These are phyloP conservation scores for Sceloporus tristichus DNA, from an alignment of 2,113 vertebrate genomes.

Conservation along the genomic window DNA sequence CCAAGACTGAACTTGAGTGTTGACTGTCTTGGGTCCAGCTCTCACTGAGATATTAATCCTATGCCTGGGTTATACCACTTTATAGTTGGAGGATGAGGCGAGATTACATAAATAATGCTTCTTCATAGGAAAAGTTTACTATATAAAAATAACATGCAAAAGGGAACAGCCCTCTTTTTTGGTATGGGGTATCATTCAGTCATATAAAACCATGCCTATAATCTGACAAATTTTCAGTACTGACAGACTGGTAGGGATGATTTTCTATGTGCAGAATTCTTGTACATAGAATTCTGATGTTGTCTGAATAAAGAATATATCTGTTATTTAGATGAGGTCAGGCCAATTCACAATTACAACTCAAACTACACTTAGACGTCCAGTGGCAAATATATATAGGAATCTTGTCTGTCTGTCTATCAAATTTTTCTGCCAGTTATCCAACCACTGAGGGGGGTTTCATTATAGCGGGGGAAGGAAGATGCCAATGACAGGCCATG, in stretches of 20 bases:
- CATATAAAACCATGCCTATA: neutral
- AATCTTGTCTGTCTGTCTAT: no score
- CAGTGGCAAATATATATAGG: no score
- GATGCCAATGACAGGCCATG: no score
- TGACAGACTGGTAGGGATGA: neutral
- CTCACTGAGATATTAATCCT: neutral
- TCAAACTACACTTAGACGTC: no score
- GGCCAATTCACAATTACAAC: no score
- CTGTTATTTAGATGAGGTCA: no score
- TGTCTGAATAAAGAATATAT: no score
- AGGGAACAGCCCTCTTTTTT: neutral
- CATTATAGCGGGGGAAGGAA: no score
- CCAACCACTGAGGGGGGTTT: no score
- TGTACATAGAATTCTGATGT: no score
- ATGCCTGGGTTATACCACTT: neutral
- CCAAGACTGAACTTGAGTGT: slow-evolving; percentile 3
- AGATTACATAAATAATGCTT: neutral
- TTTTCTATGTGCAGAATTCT: no score
- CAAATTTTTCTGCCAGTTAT: no score
- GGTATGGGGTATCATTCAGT: neutral
- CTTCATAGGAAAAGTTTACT: neutral
- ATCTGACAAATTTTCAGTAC: neutral
- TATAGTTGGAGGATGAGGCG: neutral
- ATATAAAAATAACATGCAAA: neutral
- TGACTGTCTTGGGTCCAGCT: neutral